Base-by-base conservation (phyloP, 2,113 vertebrate species). In the Lanius collurio region DNA sequence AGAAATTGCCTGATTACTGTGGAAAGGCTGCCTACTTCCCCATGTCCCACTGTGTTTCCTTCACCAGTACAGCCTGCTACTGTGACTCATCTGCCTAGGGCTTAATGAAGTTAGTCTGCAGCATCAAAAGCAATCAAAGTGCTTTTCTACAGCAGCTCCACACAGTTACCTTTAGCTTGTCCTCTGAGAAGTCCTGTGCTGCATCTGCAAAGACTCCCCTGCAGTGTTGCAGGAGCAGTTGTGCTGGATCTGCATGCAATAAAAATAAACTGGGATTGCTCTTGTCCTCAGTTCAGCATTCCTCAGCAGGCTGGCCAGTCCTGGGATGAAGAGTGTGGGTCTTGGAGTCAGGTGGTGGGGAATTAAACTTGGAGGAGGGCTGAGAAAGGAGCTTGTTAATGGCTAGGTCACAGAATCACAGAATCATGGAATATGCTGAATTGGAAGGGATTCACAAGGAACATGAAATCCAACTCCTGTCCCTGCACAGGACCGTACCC, bases 61-160 rank as follows among this genome's bases (percentile, higher is more conserved):
- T 84, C 62, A 49, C 31, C 23, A 81, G 53, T 79, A 57, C 59
- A 71, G 65, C n/a, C 46, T 90, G 49, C 46, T 62, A 52, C 83
- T 64, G 44, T 85, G 74, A 95, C 41, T 94, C 91, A 93, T 94
- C 87, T 68, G 91, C 91, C 74, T 69, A 30, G 27, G 55, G 57
- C 59, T 76, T 94, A 91, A 93, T 80, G 50, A 95, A 91, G 22
- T 95, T 93, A 90, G 37, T 60, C 77, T 73, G 62, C 84, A 69
- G 74, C 31, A 53, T 93, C 70, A 65, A 69, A 93, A 67, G 71
- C 68, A 95, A 55, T 94, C 69, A 63, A 89, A 83, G 75, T 83
- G 50, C 50, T 90, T 95, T 63, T 77, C 59, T 75, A 83, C 55
- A 90, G 55, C 71, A 73, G 50, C 37, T 90, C 39, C 42, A 41